Conservation (phyloP, 2,797 vertebrate genomes). For the Acropternis orthonyx region DNA sequence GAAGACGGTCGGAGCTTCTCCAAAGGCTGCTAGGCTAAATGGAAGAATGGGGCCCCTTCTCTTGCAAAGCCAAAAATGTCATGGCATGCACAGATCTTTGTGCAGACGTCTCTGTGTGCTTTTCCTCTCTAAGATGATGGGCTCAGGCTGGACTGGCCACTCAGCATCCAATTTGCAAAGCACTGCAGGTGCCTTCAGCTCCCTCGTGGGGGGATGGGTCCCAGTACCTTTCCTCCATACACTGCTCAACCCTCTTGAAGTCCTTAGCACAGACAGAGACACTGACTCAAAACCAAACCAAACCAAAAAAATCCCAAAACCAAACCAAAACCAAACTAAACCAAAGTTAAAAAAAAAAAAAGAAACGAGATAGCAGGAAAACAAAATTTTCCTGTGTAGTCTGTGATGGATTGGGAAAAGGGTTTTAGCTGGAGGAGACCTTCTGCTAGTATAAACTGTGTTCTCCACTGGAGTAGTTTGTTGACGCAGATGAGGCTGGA, state of each 20-base stretch:
- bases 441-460: neutral
- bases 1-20: neutral
- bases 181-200: neutral
- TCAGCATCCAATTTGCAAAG: neutral
- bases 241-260: neutral
- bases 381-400: neutral
- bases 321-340: neutral
- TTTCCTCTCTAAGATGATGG: neutral
- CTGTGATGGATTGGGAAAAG: neutral
- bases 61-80: neutral
- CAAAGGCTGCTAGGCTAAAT: neutral
- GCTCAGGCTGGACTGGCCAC: neutral
- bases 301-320: neutral
- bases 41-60: neutral
- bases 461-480: neutral
- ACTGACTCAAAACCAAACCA: neutral
- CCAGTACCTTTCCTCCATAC: neutral
- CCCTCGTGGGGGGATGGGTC: accelerated
- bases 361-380: neutral
- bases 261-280: neutral
- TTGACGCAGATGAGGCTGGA: neutral
- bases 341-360: neutral
- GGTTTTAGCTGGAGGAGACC: neutral
- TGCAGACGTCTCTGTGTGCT: neutral
- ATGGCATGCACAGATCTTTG: neutral